Conservation (phyloP, 2,113 vertebrate genomes). For the Xenopus laevis region DNA sequence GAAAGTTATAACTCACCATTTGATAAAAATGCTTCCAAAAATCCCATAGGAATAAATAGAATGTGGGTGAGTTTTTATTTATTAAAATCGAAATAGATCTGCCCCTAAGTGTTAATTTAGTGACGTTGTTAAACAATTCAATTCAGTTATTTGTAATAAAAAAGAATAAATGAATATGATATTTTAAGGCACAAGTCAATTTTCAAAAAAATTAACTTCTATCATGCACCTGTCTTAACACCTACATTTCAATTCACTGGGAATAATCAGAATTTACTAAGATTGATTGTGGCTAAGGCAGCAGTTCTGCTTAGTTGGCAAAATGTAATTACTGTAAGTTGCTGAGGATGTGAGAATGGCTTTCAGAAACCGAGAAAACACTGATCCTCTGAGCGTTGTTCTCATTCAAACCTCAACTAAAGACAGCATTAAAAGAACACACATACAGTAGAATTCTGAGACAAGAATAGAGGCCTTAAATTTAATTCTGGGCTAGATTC, state of each 20-base stretch:
- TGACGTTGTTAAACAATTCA: no score
- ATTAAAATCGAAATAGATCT: no score
- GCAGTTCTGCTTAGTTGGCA: conserved; percentile 27
- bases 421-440: not conserved
- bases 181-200: conserved; percentile 2
- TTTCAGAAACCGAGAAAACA: conserved; percentile 18
- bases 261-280: conserved; percentile 11
- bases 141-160: not conserved
- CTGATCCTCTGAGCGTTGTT: not conserved
- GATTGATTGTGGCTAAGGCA: conserved; percentile 14
- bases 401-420: not conserved
- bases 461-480: not conserved
- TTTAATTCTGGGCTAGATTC: conserved; percentile 10
- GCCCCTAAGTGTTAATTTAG: no score
- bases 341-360: conserved; percentile 21
- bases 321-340: conserved; percentile 18
- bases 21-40: no score
- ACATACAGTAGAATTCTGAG: not conserved
- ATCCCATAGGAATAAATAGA: no score
- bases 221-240: not conserved
- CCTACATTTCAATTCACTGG: not conserved
- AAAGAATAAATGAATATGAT: not conserved
- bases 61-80: no score
- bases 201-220: not conserved
- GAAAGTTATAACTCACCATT: no score